These are phyloP conservation scores for Pantherophis vulpinus DNA, from an alignment of 2,797 vertebrate species.

Conservation along the genomic window DNA sequence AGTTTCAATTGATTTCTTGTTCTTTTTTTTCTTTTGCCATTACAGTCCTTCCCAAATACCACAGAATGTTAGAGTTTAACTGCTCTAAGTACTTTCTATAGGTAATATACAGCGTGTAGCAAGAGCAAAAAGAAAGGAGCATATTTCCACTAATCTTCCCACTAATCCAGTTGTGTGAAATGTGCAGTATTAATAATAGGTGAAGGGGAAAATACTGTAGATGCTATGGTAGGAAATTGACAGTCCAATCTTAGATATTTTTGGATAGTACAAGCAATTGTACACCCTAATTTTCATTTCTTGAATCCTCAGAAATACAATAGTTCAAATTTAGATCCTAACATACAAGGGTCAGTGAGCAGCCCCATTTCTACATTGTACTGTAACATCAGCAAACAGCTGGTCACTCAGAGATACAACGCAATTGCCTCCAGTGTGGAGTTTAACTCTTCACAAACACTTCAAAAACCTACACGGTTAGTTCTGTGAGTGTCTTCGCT, in stretches of 20 bases:
- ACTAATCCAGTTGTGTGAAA: background rate
- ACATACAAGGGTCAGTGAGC: background rate
- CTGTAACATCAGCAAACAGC: background rate
- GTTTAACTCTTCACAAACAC: background rate
- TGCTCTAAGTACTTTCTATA: slow-evolving; percentile 23
- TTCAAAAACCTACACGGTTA: background rate
- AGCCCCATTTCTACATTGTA: background rate
- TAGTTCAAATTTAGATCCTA: background rate
- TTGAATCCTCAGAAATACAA: background rate
- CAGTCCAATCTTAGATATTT: background rate
- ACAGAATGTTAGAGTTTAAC: slow-evolving; percentile 55
- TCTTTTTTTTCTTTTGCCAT: slow-evolving; percentile 40
- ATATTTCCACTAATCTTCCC: background rate
- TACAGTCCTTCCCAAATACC: slow-evolving; percentile 48
- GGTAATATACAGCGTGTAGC: too few relatives aligned
- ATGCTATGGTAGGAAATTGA: background rate
- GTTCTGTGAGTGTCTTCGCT: background rate
- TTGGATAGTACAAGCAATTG: background rate
- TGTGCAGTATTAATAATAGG: background rate
- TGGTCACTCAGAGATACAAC: background rate
- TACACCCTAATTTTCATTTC: background rate
- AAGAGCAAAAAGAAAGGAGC: background rate
- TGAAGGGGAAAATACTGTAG: background rate
- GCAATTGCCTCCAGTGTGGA: background rate
- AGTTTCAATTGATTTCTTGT: slow-evolving; percentile 33